Conservation (phyloP, 2,888 invertebrate genomes). For the Ormia ochracea region DNA sequence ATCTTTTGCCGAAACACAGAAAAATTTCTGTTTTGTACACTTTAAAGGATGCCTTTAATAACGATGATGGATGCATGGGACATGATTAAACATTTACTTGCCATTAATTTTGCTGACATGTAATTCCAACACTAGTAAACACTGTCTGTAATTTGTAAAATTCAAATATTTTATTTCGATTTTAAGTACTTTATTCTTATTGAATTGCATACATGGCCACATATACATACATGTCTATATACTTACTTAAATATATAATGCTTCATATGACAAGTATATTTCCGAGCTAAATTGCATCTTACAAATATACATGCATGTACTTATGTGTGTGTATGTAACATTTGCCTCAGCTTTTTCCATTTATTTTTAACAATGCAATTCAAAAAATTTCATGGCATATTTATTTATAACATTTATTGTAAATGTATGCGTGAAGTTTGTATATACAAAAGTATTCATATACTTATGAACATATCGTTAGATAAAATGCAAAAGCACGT, state of each 20-base stretch:
- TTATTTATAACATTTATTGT: slow-evolving; percentile 33
- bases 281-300: too few species aligned
- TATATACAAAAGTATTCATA: background rate
- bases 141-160: slow-evolving; percentile 11
- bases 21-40: too few species aligned
- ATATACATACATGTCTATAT: background rate
- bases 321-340: background rate
- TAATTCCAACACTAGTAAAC: too few species aligned
- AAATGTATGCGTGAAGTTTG: slow-evolving; percentile 16
- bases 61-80: too few species aligned
- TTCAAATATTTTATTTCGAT: slow-evolving; percentile 14
- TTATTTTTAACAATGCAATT: slow-evolving; percentile 24
- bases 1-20: too few species aligned
- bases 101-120: too few species aligned
- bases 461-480: background rate
- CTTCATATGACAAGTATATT: too few species aligned
- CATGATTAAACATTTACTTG: too few species aligned
- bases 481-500: too few species aligned
- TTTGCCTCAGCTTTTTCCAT: background rate
- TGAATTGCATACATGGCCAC: background rate
- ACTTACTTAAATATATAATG: background rate
- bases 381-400: slow-evolving; percentile 22
- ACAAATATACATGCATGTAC: background rate
- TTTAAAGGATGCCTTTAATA: too few species aligned
- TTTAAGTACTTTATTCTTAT: slow-evolving; percentile 4